Base-by-base conservation (phyloP, 2,888 invertebrate genomes). In the Venusia cambrica region DNA sequence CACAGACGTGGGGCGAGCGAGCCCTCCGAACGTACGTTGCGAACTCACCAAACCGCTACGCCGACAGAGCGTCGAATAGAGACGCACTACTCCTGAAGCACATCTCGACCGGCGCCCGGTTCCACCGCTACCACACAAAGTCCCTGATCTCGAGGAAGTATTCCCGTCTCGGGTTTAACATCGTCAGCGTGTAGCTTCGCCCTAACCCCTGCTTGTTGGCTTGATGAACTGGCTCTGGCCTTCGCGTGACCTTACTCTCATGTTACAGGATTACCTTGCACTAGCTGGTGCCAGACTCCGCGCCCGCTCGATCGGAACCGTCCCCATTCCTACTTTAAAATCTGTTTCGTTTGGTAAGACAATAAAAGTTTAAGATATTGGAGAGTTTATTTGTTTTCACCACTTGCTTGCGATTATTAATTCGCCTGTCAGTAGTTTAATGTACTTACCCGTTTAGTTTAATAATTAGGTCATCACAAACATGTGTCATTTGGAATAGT, bases 1-100 rank as follows among this genome's bases (percentile, higher is more conserved):
- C 95, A 6, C 94, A 95, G 77, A 95, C 94, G 13, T 96, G 96
- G 96, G 93, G 92, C 26, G 96, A 96, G 73, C 90, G 96, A 33
- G 92, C 92, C 18, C 88, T 95, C 39, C 89, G 95, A 51, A 92
- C 93, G 4, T 94, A 92, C 77, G 58, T 84, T 28, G 62, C 77
- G 45, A 91, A 93, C 34, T 91, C 92, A 62, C 91, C 92, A 41
- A 92, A 92, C 90, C 91, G 91, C 13, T 92, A 92, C 68, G 80
- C 92, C 34, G 89, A 90, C 28, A 83, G 92, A 45, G 81, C 92
- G 37, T 89, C 90, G 14, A 92, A 89, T 72, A 57, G 76, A 49
- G 90, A 91, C 62, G 69, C 77, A 22, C 73, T 81, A 30, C 83
- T 93, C 41, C 87, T 92, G 19, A 89, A 89, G 54, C 89, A 89